Base-by-base conservation (phyloP, 2,888 invertebrate genomes). In the Helleia helle region DNA sequence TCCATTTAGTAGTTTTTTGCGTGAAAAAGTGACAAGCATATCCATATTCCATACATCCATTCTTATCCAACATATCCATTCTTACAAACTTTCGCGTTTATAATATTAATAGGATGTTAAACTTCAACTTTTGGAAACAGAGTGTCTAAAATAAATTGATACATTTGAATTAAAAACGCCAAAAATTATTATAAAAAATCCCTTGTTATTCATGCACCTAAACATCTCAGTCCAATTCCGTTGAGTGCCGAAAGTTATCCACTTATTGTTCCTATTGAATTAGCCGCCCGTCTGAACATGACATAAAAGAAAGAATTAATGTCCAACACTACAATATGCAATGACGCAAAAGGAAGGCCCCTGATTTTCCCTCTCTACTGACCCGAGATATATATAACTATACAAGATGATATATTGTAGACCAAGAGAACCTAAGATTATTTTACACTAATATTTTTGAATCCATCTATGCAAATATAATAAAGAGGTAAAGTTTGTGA, bases 251-350 rank as follows among this genome's bases (percentile, higher is more conserved):
- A 17, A 34, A 34, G 17, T 34, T 34, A 34, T 34, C 34, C 12
- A 18, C 34, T 34, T 34, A 34, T 22, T 22, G 46, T 41, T 52
- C 59, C 72, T 74, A 81, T 79, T 71, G 73, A 74, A 79, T 79
- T 73, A 77, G 74, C 70, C 70, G 77, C 70, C 64, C 70, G 70
- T 69, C 70, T 70, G 70, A 65, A 64, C 71, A 70, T 65, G 62
- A 62, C 62, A 68, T 71, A 68, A 66, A 65, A 62, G 68, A 50
- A 53, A 59, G 65, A 66, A 71, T 71, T 71, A 72, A 71, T 75
- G 66, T 69, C 66, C 61, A 60, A 69, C 73, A 65, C 71, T 72
- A 65, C 64, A 69, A 64, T 62, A 63, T 59, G 69, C 71, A 68
- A 62, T 70, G 65, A 65, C 53, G 65, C 62, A 51, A 50, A 49